phyloP scores from a whole-genome alignment of 2,113 vertebrate species.

The Corythaeola cristata region DNA sequence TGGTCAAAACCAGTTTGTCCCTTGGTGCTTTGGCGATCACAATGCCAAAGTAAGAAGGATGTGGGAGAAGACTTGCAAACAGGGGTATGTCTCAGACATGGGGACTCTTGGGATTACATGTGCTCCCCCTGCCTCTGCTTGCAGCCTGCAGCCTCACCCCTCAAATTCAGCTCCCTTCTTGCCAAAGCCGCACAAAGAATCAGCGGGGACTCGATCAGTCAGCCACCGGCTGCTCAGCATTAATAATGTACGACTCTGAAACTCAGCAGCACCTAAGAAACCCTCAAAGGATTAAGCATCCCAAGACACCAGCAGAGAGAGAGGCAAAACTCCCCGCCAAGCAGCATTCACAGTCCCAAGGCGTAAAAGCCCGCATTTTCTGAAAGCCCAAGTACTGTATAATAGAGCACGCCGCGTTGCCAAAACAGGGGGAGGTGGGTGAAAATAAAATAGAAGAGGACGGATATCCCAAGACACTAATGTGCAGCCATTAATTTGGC shows the following conservation, averaged over 20 bases:
- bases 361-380: not conserved
- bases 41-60: not conserved
- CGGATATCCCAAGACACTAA: not conserved
- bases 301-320: not conserved
- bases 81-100: not conserved
- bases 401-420: not conserved
- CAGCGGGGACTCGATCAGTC: not conserved
- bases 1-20: not conserved
- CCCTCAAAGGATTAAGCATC: not conserved
- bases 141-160: not conserved
- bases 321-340: not conserved
- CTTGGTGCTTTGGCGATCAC: not conserved
- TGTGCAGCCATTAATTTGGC: not conserved
- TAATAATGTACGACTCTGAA: not conserved
- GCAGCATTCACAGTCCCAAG: not conserved
- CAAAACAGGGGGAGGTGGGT: not conserved
- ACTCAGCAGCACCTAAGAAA: slow-evolving; percentile 12
- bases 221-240: not conserved
- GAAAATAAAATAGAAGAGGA: not conserved
- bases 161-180: not conserved
- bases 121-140: not conserved
- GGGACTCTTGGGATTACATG: not conserved
- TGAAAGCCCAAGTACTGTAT: not conserved
- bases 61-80: not conserved
- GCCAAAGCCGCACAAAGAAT: not conserved